Conservation (phyloP, 2,888 invertebrate species). For the Tenthredo notha region DNA sequence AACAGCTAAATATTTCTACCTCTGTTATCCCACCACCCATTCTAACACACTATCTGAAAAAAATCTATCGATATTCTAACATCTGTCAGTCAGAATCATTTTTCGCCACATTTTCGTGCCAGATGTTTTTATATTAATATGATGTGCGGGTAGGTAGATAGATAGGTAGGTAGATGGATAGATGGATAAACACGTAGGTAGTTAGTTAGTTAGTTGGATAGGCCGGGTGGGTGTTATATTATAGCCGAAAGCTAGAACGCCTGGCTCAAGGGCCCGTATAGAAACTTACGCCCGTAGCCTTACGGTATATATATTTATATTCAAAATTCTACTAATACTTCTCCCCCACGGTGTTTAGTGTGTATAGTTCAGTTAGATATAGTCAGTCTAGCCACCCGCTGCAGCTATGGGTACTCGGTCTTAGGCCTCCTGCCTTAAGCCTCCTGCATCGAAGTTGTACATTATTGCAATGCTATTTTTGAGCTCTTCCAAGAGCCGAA, state of each 20-base stretch:
- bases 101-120: conserved; percentile 5
- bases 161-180: not conserved
- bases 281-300: not conserved
- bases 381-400: conserved; percentile 28
- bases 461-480: conserved; percentile 51
- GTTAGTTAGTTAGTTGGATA: not conserved
- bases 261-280: conserved; percentile 19
- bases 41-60: not conserved
- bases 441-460: conserved; percentile 47
- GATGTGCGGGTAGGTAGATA: conserved; percentile 7
- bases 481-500: conserved; percentile 20
- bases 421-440: not conserved
- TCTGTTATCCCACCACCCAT: not conserved
- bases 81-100: not conserved
- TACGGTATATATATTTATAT: conserved; percentile 27
- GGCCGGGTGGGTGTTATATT: conserved; percentile 31
- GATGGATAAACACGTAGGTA: not conserved
- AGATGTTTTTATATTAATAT: conserved; percentile 30
- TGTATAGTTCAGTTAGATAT: not conserved
- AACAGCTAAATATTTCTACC: not conserved
- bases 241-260: conserved; percentile 6
- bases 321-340: conserved; percentile 28
- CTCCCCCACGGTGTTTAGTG: conserved; percentile 15
- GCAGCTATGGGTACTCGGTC: not conserved
- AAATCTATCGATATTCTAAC: not conserved